Base-by-base conservation (phyloP, 2,113 vertebrate genomes). In the Climacteris rufus region DNA sequence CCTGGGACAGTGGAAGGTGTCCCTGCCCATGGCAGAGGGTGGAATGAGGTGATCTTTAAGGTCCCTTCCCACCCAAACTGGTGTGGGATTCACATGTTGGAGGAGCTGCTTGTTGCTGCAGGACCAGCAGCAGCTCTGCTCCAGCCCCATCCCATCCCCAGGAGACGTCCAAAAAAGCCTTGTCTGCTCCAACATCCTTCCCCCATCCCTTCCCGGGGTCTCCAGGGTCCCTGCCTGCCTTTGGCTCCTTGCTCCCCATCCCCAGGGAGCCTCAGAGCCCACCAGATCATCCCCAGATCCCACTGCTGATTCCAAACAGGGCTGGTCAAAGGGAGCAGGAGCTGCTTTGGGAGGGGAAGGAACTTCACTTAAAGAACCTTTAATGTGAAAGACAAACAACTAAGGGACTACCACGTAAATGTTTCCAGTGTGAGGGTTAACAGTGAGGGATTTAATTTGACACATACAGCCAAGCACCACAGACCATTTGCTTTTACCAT, bases 121-220 rank as follows among this genome's bases (percentile, higher is more conserved):
- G 70, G 57, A 54, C 19, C 64, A 82, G 60, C 50, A 60, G 47
- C 28, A 53, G n/a, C 50, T 64, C 11, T 50, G 40, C 19, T 71
- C 66, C 83, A 87, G 27, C 63, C 39, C n/a, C 39, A 35, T 18
- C 31, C 53, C 61, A 23, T 33, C 4, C 0, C 20, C 37, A 20
- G 3, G 13, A 52, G 59, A 56, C 0, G 17, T 10, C 39, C 68
- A 65, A 18, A 24, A 2, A 16, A 65, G 50, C 59, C 37, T 44
- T 47, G 31, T 15, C 50, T 45, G 63, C 76, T 69, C 37, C 3
- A 1, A 2, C 31, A n/a, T 7, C 66, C 45, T 47, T 21, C 30
- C 56, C 69, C 70, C 47, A 57, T 7, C 59, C 54, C 3, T 4
- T 11, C 6, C 0, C 11, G 2, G 3, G 10, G 19, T n/a, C 74